phyloP scores from a whole-genome alignment of 2,888 invertebrate species.

The Uloborus plumipes region DNA sequence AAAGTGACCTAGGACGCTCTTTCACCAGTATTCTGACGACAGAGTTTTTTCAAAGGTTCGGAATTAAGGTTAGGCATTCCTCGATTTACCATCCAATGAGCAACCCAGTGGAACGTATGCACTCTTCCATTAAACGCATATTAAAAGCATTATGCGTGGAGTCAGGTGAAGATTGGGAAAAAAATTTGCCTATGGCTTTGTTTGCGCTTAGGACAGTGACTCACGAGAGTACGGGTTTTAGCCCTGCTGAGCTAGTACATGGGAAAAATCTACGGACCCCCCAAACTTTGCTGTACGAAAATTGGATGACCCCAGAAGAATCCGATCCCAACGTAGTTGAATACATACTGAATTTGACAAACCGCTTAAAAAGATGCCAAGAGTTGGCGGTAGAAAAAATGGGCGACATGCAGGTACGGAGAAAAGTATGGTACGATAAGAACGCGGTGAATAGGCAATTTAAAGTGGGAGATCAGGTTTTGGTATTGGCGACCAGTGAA shows the following conservation, averaged over 20 bases:
- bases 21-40: background rate
- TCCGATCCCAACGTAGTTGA: no score
- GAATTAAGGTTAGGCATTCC: background rate
- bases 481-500: background rate
- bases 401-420: no score
- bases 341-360: no score
- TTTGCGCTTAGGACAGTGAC: background rate
- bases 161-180: background rate
- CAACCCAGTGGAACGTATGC: slow-evolving; percentile 11
- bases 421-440: no score
- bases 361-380: no score
- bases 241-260: slow-evolving; percentile 24
- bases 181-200: background rate
- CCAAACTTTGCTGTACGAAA: no score
- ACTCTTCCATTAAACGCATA: background rate
- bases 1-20: slow-evolving; percentile 15
- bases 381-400: no score
- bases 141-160: background rate
- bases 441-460: slow-evolving; percentile 6
- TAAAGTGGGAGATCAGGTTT: background rate
- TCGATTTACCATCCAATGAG: background rate
- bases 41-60: slow-evolving; percentile 7
- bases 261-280: slow-evolving; percentile 20
- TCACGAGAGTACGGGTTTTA: slow-evolving; percentile 17
- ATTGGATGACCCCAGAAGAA: no score